phyloP scores from a whole-genome alignment of 2,888 invertebrate species.

The Pristionchus exspectatus region DNA sequence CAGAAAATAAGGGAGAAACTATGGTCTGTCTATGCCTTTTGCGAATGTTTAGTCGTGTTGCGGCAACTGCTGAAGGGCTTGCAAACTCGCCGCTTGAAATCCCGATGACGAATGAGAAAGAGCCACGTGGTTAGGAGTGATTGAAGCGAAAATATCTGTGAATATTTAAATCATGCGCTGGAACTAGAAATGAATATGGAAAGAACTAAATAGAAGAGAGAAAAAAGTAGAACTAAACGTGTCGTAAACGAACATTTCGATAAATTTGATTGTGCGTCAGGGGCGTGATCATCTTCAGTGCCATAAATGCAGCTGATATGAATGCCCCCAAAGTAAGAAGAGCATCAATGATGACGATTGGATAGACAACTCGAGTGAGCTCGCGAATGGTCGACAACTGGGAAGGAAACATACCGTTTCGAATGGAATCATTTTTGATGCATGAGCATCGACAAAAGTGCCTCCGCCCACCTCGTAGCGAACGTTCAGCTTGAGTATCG shows the following conservation, averaged over 20 bases:
- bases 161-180: too few relatives aligned
- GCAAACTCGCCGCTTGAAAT: background rate
- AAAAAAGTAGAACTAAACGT: too few relatives aligned
- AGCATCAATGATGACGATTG: background rate
- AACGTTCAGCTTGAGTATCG: background rate
- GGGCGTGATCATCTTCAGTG: background rate
- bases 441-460: too few relatives aligned
- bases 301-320: background rate
- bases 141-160: background rate
- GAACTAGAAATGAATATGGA: too few relatives aligned
- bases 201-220: too few relatives aligned
- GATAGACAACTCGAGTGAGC: background rate
- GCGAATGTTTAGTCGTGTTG: background rate
- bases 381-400: background rate
- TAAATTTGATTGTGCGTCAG: background rate
- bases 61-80: background rate
- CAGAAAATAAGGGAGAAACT: background rate
- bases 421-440: too few relatives aligned
- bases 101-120: background rate
- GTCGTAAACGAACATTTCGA: background rate
- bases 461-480: too few relatives aligned
- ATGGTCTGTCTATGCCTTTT: background rate
- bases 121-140: background rate
- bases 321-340: background rate
- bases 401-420: too few relatives aligned